A percentile compares a stretch with the other conserved stretches of the same genome.
Conservation (phyloP, 37 sponge, comb jelly and placozoan species). For the Cladorhizidae sp. region DNA sequence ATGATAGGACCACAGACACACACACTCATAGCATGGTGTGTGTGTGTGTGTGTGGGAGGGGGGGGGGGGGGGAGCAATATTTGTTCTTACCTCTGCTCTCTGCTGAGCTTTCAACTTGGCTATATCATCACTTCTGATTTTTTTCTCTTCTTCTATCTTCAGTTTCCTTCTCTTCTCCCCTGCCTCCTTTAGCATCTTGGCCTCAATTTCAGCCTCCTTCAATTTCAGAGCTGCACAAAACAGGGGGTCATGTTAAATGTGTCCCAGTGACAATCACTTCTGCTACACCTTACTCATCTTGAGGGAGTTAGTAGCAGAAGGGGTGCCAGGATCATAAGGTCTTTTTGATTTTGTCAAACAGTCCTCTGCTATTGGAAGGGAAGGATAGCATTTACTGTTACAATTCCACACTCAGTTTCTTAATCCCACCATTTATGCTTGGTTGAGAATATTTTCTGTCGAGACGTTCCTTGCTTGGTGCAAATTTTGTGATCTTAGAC, state of each 20-base stretch:
- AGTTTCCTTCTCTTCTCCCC: slow-evolving; percentile 3
- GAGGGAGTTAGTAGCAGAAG: not conserved
- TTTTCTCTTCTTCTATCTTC: slow-evolving; percentile 2
- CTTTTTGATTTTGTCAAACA: not conserved
- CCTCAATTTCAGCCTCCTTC: not conserved
- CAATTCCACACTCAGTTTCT: not conserved
- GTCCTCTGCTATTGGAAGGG: not conserved
- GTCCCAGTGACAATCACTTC: not conserved
- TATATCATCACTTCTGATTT: slow-evolving; percentile 9
- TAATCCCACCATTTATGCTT: not conserved
- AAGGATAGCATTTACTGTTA: not conserved
- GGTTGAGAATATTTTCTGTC: too few relatives aligned
- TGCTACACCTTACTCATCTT: not conserved
- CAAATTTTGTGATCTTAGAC: too few relatives aligned
- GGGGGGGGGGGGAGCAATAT: too few relatives aligned
- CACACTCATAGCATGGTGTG: too few relatives aligned
- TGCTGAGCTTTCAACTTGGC: slow-evolving; percentile 60
- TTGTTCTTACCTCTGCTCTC: slow-evolving; percentile 66
- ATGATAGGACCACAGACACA: too few relatives aligned
- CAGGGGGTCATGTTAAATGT: not conserved
- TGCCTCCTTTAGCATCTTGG: not conserved
- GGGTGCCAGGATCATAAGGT: not conserved
- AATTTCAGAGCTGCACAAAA: not conserved
- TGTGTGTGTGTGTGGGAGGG: too few relatives aligned
- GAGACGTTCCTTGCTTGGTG: too few relatives aligned